Evolutionary conservation across 53 echinoderm and acorn worm genomes (phyloP).

Genomic region (Glandiceps talaboti): DNA sequence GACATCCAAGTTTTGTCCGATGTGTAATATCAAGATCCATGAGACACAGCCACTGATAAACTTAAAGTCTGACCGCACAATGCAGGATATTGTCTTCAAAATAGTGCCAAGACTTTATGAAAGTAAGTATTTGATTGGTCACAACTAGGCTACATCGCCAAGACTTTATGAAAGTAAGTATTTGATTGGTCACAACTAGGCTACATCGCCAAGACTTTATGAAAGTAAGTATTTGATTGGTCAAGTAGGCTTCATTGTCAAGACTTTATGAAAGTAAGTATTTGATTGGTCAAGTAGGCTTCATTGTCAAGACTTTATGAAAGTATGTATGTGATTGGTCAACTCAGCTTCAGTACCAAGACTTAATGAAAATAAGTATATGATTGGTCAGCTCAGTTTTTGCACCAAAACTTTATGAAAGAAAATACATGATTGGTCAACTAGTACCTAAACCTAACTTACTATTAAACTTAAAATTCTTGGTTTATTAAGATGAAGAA

Average conservation of each 20-base stretch:
- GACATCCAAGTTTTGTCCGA: constrained; percentile 94
- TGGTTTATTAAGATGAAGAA: no score
- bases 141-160: no score
- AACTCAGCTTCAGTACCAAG: constrained; percentile 86
- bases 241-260: no score
- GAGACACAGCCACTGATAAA: constrained; percentile 91
- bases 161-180: constrained; percentile 78
- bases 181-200: no score
- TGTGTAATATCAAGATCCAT: constrained; percentile 97
- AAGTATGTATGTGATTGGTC: constrained; percentile 41
- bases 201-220: constrained; percentile 76
- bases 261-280: constrained; percentile 78
- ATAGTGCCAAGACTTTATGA: constrained; percentile 85
- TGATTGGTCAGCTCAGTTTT: no score
- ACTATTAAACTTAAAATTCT: no score
- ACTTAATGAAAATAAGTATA: constrained; percentile 69
- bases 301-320: constrained; percentile 81
- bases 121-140: constrained; percentile 42
- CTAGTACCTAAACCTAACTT: no score
- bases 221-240: constrained; percentile 53
- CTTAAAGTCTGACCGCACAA: constrained; percentile 88
- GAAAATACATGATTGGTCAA: no score
- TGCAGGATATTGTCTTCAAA: constrained; percentile 91
- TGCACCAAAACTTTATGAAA: no score
- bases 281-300: no score